Conservation (phyloP, 2,888 invertebrate genomes). For the Hoplodrina blanda region DNA sequence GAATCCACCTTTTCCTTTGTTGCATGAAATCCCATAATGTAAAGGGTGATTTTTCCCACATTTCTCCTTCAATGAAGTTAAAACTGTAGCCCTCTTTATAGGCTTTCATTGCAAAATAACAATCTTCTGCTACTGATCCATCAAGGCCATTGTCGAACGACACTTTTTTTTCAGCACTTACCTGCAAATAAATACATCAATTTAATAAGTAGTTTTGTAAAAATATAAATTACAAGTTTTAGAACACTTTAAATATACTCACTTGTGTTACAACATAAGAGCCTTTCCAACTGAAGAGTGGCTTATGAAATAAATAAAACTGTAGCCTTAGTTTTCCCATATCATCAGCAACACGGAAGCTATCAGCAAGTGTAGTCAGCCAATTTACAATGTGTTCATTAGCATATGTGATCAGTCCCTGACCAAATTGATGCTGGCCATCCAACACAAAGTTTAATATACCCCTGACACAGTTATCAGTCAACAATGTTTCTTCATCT, state of each 20-base stretch:
- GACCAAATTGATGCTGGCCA: conserved; percentile 98
- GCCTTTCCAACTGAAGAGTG: conserved; percentile 99
- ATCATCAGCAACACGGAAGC: conserved; percentile 98
- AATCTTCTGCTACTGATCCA: conserved; percentile 99
- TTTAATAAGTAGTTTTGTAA: not conserved
- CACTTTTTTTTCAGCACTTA: conserved; percentile 96
- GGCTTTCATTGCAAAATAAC: conserved; percentile 99
- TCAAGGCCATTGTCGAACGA: conserved; percentile 99
- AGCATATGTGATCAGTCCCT: conserved; percentile 98
- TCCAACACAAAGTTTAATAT: conserved; percentile 98
- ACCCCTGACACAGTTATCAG: conserved; percentile 97
- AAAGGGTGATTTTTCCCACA: conserved; percentile 99
- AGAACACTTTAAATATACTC: conserved; percentile 52
- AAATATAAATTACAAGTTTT: not conserved
- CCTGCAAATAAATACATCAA: conserved; percentile 89
- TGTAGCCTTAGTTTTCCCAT: conserved; percentile 99
- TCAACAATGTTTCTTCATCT: conserved; percentile 98
- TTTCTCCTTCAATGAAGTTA: conserved; percentile 99
- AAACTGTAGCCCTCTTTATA: conserved; percentile 97
- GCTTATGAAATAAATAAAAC: conserved; percentile 98
- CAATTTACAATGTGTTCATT: conserved; percentile 99
- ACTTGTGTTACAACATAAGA: conserved; percentile 99
- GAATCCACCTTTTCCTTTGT: conserved; percentile 98
- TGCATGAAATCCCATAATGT: conserved; percentile 98
- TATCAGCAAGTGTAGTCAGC: conserved; percentile 98